These are phyloP conservation scores for Acromyrmex charruanus DNA, from an alignment of 1,140 invertebrate genomes.

Conservation along the genomic window DNA sequence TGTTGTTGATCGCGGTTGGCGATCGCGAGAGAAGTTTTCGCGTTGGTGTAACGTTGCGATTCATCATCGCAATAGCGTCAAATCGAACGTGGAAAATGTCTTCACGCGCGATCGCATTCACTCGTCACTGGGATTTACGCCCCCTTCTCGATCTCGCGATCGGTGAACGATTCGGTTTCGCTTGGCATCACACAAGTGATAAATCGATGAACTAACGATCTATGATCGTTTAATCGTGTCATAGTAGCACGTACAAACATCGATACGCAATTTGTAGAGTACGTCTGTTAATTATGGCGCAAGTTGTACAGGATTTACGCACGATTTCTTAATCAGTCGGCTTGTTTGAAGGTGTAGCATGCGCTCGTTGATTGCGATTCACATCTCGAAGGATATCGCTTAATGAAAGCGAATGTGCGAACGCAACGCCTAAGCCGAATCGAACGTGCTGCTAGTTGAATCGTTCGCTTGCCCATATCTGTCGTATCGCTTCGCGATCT, in stretches of 20 bases:
- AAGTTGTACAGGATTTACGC: not conserved
- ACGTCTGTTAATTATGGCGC: not conserved
- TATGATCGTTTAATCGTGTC: not conserved
- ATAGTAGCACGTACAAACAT: not conserved
- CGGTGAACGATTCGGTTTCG: not conserved
- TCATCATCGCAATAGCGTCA: slow-evolving; percentile 65
- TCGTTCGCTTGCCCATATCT: slow-evolving; percentile 45
- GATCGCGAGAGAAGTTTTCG: slow-evolving; percentile 27
- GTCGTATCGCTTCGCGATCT: slow-evolving; percentile 75
- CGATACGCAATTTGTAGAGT: not conserved
- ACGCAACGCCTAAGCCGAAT: slow-evolving; percentile 67
- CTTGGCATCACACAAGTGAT: slow-evolving; percentile 27
- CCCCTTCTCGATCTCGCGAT: not conserved
- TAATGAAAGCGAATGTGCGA: slow-evolving; percentile 22
- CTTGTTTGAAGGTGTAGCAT: not conserved
- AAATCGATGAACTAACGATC: slow-evolving; percentile 38
- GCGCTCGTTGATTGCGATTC: not conserved
- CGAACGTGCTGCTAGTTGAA: slow-evolving; percentile 18
- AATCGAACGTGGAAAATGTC: slow-evolving; percentile 48
- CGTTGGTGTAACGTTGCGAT: slow-evolving; percentile 64
- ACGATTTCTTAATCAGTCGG: not conserved
- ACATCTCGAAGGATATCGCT: not conserved
- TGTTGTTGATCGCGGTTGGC: slow-evolving; percentile 28
- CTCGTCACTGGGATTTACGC: not conserved
- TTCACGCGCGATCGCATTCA: slow-evolving; percentile 59